Percentiles rank a stretch among this genome's conserved stretches.
Conservation (phyloP, 2,797 vertebrate genomes). For the Labeo calbasu region DNA sequence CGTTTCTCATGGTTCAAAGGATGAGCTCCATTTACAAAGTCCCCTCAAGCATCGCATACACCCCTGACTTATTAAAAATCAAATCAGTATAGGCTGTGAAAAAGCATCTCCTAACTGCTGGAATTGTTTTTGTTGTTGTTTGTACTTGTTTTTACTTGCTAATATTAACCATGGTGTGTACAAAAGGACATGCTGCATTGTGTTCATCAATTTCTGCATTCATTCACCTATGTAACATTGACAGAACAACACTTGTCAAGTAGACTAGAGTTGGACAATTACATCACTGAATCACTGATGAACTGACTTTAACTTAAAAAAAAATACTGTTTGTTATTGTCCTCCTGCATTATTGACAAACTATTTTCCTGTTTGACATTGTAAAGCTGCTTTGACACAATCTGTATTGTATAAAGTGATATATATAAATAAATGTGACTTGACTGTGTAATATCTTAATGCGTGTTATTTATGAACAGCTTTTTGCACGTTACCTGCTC, state of each 20-base stretch:
- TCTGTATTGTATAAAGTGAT: too few species aligned
- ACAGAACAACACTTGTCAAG: neutral
- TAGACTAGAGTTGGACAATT: neutral
- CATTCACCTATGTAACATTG: neutral
- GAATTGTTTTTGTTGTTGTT: too few species aligned
- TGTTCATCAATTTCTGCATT: neutral
- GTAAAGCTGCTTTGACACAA: too few species aligned
- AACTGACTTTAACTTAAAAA: too few species aligned
- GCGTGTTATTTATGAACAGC: neutral
- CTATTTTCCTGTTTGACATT: too few species aligned
- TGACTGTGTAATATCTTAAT: neutral
- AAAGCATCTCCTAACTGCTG: too few species aligned
- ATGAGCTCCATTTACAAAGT: neutral
- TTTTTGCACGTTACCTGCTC: neutral
- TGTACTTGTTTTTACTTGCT: too few species aligned
- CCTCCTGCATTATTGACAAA: too few species aligned
- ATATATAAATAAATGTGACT: too few species aligned
- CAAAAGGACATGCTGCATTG: neutral
- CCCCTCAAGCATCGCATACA: neutral
- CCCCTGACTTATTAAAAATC: neutral
- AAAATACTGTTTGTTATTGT: too few species aligned
- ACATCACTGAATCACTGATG: too few species aligned
- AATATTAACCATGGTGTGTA: neutral
- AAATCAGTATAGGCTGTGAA: neutral
- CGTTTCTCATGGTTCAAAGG: neutral